Evolutionary conservation across 2,888 invertebrate genomes (phyloP).

Genomic region (Rambutsinella grinnellia): DNA sequence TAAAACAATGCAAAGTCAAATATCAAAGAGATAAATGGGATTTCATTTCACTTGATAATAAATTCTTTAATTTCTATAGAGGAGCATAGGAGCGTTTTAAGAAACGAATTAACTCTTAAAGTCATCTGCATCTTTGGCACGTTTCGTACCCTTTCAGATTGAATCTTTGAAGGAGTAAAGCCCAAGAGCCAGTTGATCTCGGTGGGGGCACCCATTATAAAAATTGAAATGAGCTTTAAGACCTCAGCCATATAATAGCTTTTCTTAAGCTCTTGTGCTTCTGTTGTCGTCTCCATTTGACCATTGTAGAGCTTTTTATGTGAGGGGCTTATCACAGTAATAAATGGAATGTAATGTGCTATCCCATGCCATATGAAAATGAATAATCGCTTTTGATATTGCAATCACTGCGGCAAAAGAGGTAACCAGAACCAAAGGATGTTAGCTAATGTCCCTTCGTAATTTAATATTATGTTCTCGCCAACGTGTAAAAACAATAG

Average conservation of each 20-base stretch:
- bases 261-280: constrained; percentile 29
- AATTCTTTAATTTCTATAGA: neutral
- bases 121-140: constrained; percentile 54
- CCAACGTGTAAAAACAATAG: constrained; percentile 23
- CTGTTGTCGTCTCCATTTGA: constrained; percentile 24
- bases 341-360: constrained; percentile 4
- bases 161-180: constrained; percentile 27
- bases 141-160: constrained; percentile 49
- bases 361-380: neutral
- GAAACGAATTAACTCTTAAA: constrained; percentile 39
- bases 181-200: constrained; percentile 50
- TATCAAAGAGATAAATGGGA: neutral
- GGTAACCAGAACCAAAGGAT: neutral
- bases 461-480: constrained; percentile 46
- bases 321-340: neutral
- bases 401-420: neutral
- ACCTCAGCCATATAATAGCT: constrained; percentile 31
- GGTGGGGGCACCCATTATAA: constrained; percentile 55
- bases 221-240: constrained; percentile 52
- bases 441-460: constrained; percentile 22
- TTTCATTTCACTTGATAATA: neutral
- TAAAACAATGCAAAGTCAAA: constrained; percentile 25
- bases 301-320: neutral
- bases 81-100: neutral
- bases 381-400: constrained; percentile 18